These are phyloP conservation scores for Mesembrinibis cayennensis DNA, from an alignment of 2,113 vertebrate species.

Conservation along the genomic window DNA sequence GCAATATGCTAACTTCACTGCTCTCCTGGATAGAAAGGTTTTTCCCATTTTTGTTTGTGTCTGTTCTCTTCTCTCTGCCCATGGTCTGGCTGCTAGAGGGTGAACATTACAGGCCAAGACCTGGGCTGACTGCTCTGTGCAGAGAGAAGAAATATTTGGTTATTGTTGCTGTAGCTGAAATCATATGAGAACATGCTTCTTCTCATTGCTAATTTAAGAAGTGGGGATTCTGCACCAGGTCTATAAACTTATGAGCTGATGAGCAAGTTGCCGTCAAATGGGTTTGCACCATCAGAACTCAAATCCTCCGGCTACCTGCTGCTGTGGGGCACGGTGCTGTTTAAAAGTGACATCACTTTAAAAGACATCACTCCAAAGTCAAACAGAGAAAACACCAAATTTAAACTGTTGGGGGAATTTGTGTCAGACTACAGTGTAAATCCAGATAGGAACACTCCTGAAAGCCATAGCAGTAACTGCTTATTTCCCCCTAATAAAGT, in stretches of 20 bases:
- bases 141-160: not conserved
- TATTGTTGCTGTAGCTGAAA: not conserved
- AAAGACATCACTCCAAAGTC: not conserved
- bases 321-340: not conserved
- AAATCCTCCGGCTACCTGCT: not conserved
- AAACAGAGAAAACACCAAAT: not conserved
- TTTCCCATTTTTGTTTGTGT: not conserved
- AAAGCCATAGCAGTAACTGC: not conserved
- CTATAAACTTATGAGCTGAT: not conserved
- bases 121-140: not conserved
- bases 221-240: not conserved
- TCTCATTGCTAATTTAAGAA: not conserved
- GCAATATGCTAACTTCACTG: not conserved
- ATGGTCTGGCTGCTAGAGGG: not conserved
- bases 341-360: not conserved
- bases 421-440: not conserved
- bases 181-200: not conserved
- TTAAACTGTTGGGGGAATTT: not conserved
- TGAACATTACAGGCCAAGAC: not conserved
- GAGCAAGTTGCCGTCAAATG: not conserved
- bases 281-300: not conserved
- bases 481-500: not conserved
- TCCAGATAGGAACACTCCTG: not conserved
- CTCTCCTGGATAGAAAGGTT: not conserved
- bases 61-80: not conserved